These are phyloP conservation scores for Castor canadensis DNA, from an alignment of 2,113 vertebrate species.

Conservation along the genomic window DNA sequence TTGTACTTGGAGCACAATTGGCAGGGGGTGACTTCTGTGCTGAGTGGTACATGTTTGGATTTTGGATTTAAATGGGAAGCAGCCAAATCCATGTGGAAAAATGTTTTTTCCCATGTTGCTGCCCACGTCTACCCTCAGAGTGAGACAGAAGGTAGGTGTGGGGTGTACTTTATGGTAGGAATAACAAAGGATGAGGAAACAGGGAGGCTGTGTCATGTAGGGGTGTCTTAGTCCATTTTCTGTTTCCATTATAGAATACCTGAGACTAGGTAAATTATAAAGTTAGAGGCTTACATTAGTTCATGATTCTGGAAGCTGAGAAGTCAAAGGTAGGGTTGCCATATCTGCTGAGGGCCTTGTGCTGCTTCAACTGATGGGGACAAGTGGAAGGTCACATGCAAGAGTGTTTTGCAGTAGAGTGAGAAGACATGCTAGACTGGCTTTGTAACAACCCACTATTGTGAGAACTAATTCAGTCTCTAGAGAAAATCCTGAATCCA, in stretches of 20 bases:
- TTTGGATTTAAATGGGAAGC: neutral
- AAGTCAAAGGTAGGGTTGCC: neutral
- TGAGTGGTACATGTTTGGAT: neutral
- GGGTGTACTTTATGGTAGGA: accelerated
- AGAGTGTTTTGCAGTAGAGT: too few relatives aligned
- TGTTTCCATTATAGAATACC: neutral
- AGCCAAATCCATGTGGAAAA: neutral
- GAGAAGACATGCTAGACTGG: neutral
- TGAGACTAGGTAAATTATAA: neutral
- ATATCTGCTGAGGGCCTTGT: neutral
- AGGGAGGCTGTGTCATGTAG: neutral
- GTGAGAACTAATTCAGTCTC: neutral
- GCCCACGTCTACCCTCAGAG: accelerated
- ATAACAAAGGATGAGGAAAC: neutral
- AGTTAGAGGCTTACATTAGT: neutral
- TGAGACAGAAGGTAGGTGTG: neutral
- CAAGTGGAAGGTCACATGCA: neutral
- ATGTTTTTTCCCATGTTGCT: neutral
- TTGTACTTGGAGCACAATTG: neutral
- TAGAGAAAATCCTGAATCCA: neutral
- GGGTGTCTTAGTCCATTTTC: neutral
- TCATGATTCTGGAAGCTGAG: neutral
- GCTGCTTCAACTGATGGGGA: neutral
- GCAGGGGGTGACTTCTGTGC: neutral
- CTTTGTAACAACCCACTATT: neutral